Evolutionary conservation across 2,888 invertebrate genomes (phyloP), one percentile per base, ranked within the genome.

Genomic region (Epistrophella euchroma): DNA sequence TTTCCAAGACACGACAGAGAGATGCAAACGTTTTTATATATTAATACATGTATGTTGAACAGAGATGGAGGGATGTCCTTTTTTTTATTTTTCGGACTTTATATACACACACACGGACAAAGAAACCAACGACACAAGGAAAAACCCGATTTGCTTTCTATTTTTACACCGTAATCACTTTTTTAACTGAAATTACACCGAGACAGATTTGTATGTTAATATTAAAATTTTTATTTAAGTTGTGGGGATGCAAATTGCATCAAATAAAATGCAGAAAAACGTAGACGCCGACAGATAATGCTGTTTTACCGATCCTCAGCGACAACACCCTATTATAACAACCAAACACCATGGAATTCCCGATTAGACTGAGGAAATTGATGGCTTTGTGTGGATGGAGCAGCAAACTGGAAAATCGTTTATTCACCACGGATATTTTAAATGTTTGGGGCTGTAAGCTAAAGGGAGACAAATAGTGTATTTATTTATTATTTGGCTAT

Each of bases 291-390:
- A 85, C 43, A 80, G 1, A n/a, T 52, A n/a, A 37, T 50, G n/a
- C 15, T 71, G 64, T 72, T 55, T 70, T 64, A 58, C 50, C 70
- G 56, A 76, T 52, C 45, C 35, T 70, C 79, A 45, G 11, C 32
- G 11, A 66, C 17, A 35, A 66, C 64, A 75, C 64, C 7, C 25
- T 22, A 3, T 15, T 15, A n/a, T 40, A 15, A 76, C 71, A 52
- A 80, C 75, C 52, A 19, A 62, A 73, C 73, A 35, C 52, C 68
- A 73, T 72, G 40, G 73, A 77, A 56, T 85, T 81, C 56, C 76
- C 81, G 74, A 85, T 76, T 40, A 56, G 50, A 85, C 85, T 85
- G 80, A 80, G n/a, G 60, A 60, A 60, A 60, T 25, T 15, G 4
- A 25, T 64, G 60, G 77, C 70, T 76, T 28, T 60, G 17, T 70